Percentiles rank a stretch among this genome's conserved stretches.
Evolutionary conservation across 2,113 vertebrate species (phyloP).

Genomic region (Caloenas nicobarica): DNA sequence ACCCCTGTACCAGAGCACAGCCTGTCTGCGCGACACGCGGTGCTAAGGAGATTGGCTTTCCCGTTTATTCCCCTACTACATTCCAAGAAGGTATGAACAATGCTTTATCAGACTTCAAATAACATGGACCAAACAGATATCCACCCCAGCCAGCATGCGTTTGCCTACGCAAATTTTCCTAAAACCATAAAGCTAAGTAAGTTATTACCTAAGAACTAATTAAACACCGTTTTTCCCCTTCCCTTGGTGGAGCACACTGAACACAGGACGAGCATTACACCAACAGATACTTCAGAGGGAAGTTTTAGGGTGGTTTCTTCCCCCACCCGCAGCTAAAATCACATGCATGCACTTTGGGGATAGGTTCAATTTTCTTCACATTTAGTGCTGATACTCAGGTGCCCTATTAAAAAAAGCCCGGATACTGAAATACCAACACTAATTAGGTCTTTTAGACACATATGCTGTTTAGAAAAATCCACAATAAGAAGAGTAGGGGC

Average conservation of each 20-base stretch:
- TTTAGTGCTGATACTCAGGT: background rate
- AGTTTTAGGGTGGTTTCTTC: background rate
- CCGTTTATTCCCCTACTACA: constrained; percentile 1
- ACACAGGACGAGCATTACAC: background rate
- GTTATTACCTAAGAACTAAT: background rate
- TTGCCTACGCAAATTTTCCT: background rate
- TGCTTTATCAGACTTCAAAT: constrained; percentile 30
- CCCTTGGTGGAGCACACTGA: background rate
- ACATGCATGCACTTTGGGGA: background rate
- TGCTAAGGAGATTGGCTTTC: constrained; percentile 43
- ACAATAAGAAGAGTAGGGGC: background rate
- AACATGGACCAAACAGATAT: background rate
- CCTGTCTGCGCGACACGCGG: background rate
- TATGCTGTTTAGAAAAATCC: background rate
- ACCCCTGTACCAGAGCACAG: constrained; percentile 10
- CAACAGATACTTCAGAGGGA: background rate
- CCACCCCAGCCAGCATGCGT: background rate
- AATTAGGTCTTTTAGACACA: background rate
- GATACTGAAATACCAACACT: constrained; percentile 19
- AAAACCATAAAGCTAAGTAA: background rate
- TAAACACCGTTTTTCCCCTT: background rate
- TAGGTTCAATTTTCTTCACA: background rate
- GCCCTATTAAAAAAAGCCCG: background rate
- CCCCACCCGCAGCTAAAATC: background rate
- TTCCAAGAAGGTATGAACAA: constrained; percentile 62